phyloP scores from a whole-genome alignment of 2,888 invertebrate genomes.

The Icerya purchasi region DNA sequence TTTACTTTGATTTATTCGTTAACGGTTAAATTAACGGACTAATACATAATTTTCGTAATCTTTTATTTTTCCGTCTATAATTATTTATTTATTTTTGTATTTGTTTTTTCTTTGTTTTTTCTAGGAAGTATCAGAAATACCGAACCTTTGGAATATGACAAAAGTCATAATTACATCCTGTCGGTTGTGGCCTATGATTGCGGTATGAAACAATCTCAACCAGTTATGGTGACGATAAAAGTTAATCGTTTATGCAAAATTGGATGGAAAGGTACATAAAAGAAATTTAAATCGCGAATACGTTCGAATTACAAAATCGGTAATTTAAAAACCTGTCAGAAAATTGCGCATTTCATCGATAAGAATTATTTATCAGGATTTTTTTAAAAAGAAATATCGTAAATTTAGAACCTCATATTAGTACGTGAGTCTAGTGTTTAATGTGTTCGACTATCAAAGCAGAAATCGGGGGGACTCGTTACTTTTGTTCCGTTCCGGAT shows the following conservation, averaged over 20 bases:
- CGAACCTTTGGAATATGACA: conserved; percentile 75
- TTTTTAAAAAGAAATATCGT: no score
- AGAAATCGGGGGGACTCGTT: no score
- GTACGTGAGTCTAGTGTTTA: not conserved
- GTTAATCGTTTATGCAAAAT: conserved; percentile 60
- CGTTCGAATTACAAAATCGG: not conserved
- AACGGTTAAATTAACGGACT: no score
- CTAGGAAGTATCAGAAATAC: conserved; percentile 74
- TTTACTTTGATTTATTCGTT: no score
- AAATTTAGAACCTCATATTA: not conserved
- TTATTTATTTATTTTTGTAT: no score
- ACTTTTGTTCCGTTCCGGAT: no score
- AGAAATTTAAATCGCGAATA: no score
- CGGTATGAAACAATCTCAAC: conserved; percentile 81
- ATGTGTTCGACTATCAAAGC: no score
- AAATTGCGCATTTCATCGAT: not conserved
- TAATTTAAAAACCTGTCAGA: not conserved
- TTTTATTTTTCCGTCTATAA: no score
- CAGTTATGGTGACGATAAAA: conserved; percentile 90
- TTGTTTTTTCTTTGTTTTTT: no score
- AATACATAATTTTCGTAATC: no score
- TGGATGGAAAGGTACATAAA: conserved; percentile 57
- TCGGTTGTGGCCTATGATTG: conserved; percentile 95
- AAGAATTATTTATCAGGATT: no score
- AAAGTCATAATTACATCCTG: conserved; percentile 85